These are phyloP conservation scores for Cataglyphis rosenhaueri DNA, from an alignment of 2,888 invertebrate species.

Conservation along the genomic window DNA sequence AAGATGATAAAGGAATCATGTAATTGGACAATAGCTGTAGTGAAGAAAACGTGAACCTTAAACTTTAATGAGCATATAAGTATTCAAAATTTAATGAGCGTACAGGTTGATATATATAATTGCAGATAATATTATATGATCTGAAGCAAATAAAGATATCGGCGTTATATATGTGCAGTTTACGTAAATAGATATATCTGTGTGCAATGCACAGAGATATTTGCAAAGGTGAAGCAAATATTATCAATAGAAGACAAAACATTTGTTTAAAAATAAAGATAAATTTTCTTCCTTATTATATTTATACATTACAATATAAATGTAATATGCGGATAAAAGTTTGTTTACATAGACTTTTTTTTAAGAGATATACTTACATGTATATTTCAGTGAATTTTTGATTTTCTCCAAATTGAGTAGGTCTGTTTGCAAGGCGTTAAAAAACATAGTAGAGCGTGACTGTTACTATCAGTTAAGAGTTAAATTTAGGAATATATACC, in stretches of 20 bases:
- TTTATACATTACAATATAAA: conserved; percentile 5
- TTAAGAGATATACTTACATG: neutral
- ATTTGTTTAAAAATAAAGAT: neutral
- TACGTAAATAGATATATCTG: conserved; percentile 1
- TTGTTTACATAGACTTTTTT: neutral
- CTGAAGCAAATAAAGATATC: neutral
- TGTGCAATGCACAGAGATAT: neutral
- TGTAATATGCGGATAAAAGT: neutral
- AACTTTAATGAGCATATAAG: neutral
- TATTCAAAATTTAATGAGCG: neutral
- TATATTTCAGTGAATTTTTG: neutral
- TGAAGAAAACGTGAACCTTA: neutral
- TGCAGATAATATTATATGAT: neutral
- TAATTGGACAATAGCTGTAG: too few species aligned
- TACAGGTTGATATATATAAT: neutral
- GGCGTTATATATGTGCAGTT: neutral
- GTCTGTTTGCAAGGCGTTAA: neutral
- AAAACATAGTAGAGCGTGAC: conserved; percentile 20
- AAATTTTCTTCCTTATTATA: neutral
- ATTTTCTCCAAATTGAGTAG: neutral
- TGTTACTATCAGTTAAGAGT: conserved; percentile 29
- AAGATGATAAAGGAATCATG: too few species aligned
- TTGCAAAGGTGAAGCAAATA: neutral
- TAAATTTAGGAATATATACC: conserved; percentile 32
- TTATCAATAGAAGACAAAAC: neutral